phyloP scores from a whole-genome alignment of 1,140 invertebrate genomes.

The Berghia stephanieae region DNA sequence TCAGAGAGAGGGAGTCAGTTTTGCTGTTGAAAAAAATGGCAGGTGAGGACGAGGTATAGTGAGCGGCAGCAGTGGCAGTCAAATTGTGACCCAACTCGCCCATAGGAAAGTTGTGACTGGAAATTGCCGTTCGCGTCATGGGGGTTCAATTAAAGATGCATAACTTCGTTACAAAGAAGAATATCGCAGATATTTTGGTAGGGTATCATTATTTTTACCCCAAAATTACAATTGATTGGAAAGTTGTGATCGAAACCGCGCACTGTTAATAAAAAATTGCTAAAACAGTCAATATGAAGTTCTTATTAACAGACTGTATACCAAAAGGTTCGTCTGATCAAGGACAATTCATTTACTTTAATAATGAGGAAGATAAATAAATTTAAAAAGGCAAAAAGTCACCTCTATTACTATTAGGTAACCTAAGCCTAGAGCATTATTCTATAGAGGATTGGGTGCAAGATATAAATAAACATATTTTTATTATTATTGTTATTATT shows the following conservation, averaged over 20 bases:
- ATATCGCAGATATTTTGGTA: neutral
- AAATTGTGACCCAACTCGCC: neutral
- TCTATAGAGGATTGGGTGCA: too few species aligned
- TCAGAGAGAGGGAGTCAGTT: constrained; percentile 57
- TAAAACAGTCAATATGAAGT: too few species aligned
- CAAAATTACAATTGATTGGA: neutral
- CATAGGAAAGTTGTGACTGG: too few species aligned
- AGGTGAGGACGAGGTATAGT: constrained; percentile 43
- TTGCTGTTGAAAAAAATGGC: constrained; percentile 57
- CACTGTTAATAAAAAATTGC: too few species aligned
- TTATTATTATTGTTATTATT: neutral
- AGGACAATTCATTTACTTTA: neutral
- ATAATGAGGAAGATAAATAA: neutral
- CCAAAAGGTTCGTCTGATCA: neutral
- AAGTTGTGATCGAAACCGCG: neutral
- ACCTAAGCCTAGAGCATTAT: neutral
- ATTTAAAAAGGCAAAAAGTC: too few species aligned
- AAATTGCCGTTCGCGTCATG: neutral
- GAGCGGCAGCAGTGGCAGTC: neutral
- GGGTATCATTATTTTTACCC: neutral
- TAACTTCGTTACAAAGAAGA: neutral
- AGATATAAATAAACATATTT: neutral
- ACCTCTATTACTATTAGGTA: too few species aligned
- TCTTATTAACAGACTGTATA: neutral
- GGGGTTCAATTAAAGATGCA: neutral